Percentiles rank a stretch among this genome's conserved stretches.
phyloP scores from a whole-genome alignment of 2,888 invertebrate species.

The Cantharis nigra region DNA sequence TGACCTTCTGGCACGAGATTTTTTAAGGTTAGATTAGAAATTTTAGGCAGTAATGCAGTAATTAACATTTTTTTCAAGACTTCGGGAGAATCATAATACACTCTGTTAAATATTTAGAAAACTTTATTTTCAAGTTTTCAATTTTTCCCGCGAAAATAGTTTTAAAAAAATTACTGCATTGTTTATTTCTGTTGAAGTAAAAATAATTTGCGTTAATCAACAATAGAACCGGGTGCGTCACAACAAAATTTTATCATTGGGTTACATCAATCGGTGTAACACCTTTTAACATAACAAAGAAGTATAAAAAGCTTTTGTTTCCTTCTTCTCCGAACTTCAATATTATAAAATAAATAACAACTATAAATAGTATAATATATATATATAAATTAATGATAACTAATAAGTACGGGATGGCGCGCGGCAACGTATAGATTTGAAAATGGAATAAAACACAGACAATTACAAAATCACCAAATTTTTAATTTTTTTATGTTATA shows the following conservation, averaged over 20 bases:
- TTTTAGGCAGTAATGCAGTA: background rate
- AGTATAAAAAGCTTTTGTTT: too few relatives aligned
- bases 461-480: too few relatives aligned
- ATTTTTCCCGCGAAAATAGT: background rate
- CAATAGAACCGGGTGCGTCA: background rate
- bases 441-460: too few relatives aligned
- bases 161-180: background rate
- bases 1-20: conserved; percentile 23
- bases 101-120: background rate
- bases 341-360: too few relatives aligned
- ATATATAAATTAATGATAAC: too few relatives aligned
- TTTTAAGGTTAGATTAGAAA: conserved; percentile 23
- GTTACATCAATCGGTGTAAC: background rate
- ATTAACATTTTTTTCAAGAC: background rate
- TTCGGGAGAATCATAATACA: background rate
- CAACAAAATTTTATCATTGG: background rate
- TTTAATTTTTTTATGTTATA: too few relatives aligned
- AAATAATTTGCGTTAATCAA: background rate
- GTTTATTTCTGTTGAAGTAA: background rate
- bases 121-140: background rate
- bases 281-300: too few relatives aligned
- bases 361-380: too few relatives aligned
- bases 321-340: too few relatives aligned
- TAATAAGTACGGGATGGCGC: too few relatives aligned
- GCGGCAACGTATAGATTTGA: too few relatives aligned